These are phyloP conservation scores for Rotaria socialis DNA, from an alignment of 2,888 invertebrate species.

Conservation along the genomic window DNA sequence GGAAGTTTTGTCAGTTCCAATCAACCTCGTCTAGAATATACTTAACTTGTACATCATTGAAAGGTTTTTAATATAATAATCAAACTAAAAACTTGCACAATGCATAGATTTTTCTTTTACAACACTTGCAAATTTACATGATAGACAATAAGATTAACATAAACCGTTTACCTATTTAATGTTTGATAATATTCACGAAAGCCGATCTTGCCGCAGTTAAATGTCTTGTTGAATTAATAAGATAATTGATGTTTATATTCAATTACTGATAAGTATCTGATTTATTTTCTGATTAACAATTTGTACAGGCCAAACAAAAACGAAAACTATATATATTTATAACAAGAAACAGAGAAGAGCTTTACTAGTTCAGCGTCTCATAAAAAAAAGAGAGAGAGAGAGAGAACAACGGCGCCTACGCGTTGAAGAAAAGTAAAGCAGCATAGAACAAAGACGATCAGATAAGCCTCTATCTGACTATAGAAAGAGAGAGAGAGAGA, in stretches of 20 bases:
- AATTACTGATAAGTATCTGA: neutral
- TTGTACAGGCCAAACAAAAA: neutral
- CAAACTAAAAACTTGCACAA: too few species aligned
- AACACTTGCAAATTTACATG: too few species aligned
- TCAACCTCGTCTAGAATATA: too few species aligned
- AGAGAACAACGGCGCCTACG: neutral
- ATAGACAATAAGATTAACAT: too few species aligned
- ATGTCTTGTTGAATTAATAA: neutral
- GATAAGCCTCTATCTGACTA: neutral
- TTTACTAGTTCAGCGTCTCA: neutral
- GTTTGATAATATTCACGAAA: neutral
- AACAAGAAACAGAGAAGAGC: neutral
- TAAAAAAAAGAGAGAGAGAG: neutral
- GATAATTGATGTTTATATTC: neutral
- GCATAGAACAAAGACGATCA: neutral
- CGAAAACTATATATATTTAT: neutral
- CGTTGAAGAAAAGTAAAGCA: neutral
- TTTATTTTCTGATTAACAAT: conserved; percentile 7
- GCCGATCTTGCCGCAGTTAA: neutral
- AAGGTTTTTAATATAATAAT: too few species aligned
- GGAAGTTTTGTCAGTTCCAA: too few species aligned
- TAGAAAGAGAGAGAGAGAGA: neutral
- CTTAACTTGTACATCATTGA: too few species aligned
- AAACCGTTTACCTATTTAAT: too few species aligned
- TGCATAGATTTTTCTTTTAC: too few species aligned